A percentile compares a stretch with the other conserved stretches of the same genome.
Evolutionary conservation across 2,113 vertebrate species (phyloP).

Genomic region (Cervus canadensis): DNA sequence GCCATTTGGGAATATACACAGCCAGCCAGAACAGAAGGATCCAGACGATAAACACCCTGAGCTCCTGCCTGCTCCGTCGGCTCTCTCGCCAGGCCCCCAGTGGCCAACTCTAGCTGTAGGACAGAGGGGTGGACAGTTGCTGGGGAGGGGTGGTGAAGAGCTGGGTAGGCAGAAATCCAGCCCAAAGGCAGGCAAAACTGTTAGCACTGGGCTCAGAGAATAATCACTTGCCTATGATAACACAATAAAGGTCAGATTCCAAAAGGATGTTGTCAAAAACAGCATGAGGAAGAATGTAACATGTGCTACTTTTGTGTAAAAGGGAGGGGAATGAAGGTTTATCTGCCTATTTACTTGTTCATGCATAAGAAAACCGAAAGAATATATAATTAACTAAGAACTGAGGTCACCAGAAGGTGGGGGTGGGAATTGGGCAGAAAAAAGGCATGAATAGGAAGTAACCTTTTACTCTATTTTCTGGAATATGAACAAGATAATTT

Average conservation of each 20-base stretch:
- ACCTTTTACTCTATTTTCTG: not conserved
- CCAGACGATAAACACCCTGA: not conserved
- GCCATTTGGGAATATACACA: accelerated
- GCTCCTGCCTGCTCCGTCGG: not conserved
- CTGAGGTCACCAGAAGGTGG: too few species aligned
- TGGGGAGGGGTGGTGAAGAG: not conserved
- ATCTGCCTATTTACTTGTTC: not conserved
- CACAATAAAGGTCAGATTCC: not conserved
- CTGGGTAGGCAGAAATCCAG: not conserved
- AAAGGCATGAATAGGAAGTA: not conserved
- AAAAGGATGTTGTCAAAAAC: not conserved
- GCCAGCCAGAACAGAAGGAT: not conserved
- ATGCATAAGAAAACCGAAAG: not conserved
- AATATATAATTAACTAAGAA: not conserved
- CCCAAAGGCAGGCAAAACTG: not conserved
- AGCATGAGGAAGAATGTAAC: not conserved
- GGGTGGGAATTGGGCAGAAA: not conserved
- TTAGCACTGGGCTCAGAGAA: not conserved
- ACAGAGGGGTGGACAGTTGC: not conserved
- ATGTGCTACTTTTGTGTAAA: not conserved
- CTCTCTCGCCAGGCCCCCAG: not conserved
- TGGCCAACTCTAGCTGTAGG: not conserved
- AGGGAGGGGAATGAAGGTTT: not conserved
- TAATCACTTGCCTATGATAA: not conserved
- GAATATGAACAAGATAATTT: not conserved